phyloP scores from a whole-genome alignment of 2,888 invertebrate genomes.

The Melanostoma scalare region DNA sequence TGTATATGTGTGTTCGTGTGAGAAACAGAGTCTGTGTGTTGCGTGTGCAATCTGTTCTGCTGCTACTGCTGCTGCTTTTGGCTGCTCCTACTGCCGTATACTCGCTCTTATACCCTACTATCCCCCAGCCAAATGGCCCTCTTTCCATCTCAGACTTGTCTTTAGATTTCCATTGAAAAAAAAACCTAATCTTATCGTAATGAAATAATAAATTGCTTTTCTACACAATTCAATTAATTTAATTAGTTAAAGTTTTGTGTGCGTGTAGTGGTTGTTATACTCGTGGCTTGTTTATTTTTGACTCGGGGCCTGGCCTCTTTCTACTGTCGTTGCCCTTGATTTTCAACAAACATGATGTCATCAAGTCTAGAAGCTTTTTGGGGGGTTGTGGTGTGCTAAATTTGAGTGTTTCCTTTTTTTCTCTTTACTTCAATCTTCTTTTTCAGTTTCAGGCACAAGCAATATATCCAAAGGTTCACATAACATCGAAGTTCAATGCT shows the following conservation, averaged over 20 bases:
- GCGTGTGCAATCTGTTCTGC: slow-evolving; percentile 41
- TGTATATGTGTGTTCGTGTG: slow-evolving; percentile 3
- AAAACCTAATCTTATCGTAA: slow-evolving; percentile 72
- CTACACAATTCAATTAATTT: slow-evolving; percentile 70
- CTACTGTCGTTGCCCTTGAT: background rate
- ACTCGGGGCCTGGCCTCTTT: slow-evolving; percentile 15
- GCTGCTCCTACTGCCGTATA: background rate
- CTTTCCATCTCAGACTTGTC: background rate
- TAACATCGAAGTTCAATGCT: too few relatives aligned
- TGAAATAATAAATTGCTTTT: slow-evolving; percentile 72
- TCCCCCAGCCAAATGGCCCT: too few relatives aligned
- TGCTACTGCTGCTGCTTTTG: slow-evolving; percentile 7
- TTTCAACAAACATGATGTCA: slow-evolving; percentile 51
- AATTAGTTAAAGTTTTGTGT: slow-evolving; percentile 68
- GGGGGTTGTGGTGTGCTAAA: slow-evolving; percentile 15
- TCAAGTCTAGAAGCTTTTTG: slow-evolving; percentile 13
- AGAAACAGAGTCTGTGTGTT: background rate
- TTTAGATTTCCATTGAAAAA: slow-evolving; percentile 44
- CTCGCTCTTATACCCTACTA: slow-evolving; percentile 3
- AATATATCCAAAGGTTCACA: too few relatives aligned
- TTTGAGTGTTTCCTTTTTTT: background rate
- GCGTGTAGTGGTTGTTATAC: slow-evolving; percentile 4
- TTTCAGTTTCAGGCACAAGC: too few relatives aligned
- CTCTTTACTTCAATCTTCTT: too few relatives aligned
- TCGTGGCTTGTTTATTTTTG: slow-evolving; percentile 49